Percentiles rank a stretch among this genome's conserved stretches.
Evolutionary conservation across 1,140 invertebrate genomes (phyloP).

Genomic region (Pinna nobilis): DNA sequence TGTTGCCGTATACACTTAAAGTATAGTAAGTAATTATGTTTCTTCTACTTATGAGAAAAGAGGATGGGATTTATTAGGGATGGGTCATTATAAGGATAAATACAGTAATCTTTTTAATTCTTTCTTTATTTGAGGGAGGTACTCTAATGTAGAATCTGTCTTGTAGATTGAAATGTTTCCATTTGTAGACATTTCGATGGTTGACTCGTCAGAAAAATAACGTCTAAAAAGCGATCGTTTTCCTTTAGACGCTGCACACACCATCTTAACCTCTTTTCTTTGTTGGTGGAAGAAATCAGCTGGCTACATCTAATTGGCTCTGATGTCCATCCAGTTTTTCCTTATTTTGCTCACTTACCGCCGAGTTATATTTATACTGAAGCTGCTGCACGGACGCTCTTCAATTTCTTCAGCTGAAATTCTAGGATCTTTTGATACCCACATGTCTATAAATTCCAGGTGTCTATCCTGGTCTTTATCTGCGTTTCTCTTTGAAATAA

Average conservation of each 20-base stretch:
- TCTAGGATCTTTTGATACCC: not conserved
- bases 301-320: conserved; percentile 2
- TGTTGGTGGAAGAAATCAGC: conserved; percentile 7
- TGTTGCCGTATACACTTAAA: too few relatives aligned
- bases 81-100: too few relatives aligned
- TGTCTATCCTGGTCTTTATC: not conserved
- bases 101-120: too few relatives aligned
- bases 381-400: not conserved
- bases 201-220: conserved; percentile 15
- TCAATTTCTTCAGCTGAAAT: not conserved
- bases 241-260: not conserved
- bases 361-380: not conserved
- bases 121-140: not conserved
- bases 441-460: conserved; percentile 7
- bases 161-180: conserved; percentile 7
- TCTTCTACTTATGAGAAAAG: too few relatives aligned
- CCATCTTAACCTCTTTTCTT: not conserved
- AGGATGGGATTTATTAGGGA: too few relatives aligned
- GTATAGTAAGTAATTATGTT: too few relatives aligned
- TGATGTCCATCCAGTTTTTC: not conserved
- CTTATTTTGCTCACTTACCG: not conserved
- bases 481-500: too few relatives aligned
- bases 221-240: conserved; percentile 6
- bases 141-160: not conserved
- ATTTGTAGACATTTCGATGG: conserved; percentile 6